Base-by-base conservation (phyloP, 2,888 invertebrate species). In the Dicyrtoma fusca region DNA sequence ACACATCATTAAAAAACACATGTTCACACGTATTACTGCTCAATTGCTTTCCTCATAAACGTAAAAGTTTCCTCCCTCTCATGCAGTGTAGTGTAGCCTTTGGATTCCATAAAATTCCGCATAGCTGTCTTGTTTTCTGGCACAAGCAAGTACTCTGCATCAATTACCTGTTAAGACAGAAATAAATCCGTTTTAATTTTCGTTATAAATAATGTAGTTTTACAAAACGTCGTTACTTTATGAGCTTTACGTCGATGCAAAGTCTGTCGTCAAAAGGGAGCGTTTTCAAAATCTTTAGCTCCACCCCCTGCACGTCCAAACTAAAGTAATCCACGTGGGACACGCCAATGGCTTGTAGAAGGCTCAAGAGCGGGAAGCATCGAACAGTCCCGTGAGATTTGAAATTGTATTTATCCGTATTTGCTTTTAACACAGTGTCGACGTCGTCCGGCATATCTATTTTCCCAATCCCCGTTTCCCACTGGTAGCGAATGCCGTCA, bases 281-380 rank as follows among this genome's bases (percentile, higher is more conserved):
- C 1, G 71, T 64, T n/a, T 44, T 63, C 14, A 71, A 19, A 21
- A 71, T 42, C 42, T 64, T 55, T 14, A 44, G n/a, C 3, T 71
- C 71, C 1, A 71, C 55, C 21, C 71, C 71, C 45, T 64, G 42
- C 4, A 71, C 71, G 23, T 71, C 71, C 53, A 71, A 44, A 44
- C 6, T 23, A 2, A 71, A 23, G n/a, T 26, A 71, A 25, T 71
- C 55, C 14, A 71, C 55, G 25, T 64, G 53, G 19, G 2, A 10
- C 1, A 64, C 71, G 4, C 55, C 55, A 34, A 71, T 14, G 3
- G 71, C 71, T 6, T 42, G 55, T 8, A 71, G n/a, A 5, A 71
- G 1, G 2, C 51, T 47, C 4, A 1, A 11, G 0, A 71, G 11
- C 1, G 71, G 71, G 21, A 71, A 64, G 25, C 71, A 71, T 1